A percentile compares a stretch with the other conserved stretches of the same genome.
These are phyloP conservation scores for Ganaspis sp. DNA, from an alignment of 1,140 invertebrate genomes.

Conservation along the genomic window DNA sequence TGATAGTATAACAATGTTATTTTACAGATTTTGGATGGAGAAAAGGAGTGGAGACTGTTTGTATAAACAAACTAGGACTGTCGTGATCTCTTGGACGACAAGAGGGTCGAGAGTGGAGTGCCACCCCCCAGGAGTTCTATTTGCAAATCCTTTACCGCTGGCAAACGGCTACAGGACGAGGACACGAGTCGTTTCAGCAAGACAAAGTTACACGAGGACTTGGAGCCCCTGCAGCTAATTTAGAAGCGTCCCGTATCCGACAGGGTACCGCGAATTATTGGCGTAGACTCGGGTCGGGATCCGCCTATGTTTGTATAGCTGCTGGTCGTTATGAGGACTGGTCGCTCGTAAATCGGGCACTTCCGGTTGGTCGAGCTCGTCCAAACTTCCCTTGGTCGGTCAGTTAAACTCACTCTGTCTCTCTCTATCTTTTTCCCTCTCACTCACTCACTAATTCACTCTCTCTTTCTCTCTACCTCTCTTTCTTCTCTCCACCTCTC, in stretches of 20 bases:
- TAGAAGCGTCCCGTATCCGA: slow-evolving; percentile 59
- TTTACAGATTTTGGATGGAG: neutral
- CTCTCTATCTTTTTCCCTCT: neutral
- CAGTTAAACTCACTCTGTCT: slow-evolving; percentile 36
- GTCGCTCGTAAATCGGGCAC: slow-evolving; percentile 45
- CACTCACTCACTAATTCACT: slow-evolving; percentile 35
- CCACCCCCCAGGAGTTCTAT: neutral
- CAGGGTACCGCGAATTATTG: slow-evolving; percentile 59
- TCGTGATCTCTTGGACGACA: slow-evolving; percentile 17
- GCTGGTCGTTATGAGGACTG: slow-evolving; percentile 48
- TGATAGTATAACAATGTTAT: neutral
- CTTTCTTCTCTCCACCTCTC: neutral
- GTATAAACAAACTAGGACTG: neutral
- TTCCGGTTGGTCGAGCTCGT: slow-evolving; percentile 43
- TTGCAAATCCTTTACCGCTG: slow-evolving; percentile 14
- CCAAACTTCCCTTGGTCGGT: slow-evolving; percentile 37
- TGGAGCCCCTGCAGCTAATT: slow-evolving; percentile 54
- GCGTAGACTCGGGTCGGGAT: slow-evolving; percentile 46
- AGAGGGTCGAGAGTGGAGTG: slow-evolving; percentile 5
- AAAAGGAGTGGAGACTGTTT: neutral
- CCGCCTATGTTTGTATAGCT: slow-evolving; percentile 50
- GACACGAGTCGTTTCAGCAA: slow-evolving; percentile 18
- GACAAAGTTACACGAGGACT: slow-evolving; percentile 28
- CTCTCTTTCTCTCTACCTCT: neutral
- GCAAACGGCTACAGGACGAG: slow-evolving; percentile 14